Base-by-base conservation (phyloP, 2,113 vertebrate genomes). In the Isichthys henryi region DNA sequence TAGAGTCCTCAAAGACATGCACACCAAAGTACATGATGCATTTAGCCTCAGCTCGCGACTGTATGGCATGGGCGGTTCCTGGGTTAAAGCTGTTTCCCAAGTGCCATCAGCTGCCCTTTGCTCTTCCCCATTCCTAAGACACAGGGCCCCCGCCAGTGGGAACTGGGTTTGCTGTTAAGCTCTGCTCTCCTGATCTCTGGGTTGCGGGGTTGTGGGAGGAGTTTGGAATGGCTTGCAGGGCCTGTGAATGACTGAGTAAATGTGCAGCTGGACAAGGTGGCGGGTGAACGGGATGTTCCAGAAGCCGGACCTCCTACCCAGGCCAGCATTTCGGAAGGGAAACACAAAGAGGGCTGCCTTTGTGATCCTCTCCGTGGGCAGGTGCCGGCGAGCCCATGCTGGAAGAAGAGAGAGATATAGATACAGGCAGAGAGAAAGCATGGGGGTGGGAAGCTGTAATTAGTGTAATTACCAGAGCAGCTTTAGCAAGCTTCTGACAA, bases 401-500 rank as follows among this genome's bases (percentile, higher is more conserved):
- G 39, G 88, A 85, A 89, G 89, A 90, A 84, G 89, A 89, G 50
- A 84, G 89, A 88, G 87, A 27, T 90, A 92, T 90, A 91, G 52
- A 88, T 89, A 91, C 86, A 77, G 74, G 83, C 74, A 88, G 62
- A 3, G 35, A 91, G 86, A 56, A 39, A 88, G 87, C 89, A 92
- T 88, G 92, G 91, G 90, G 92, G 93, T 74, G 88, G 92, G 93
- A 93, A 92, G 90, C 92, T 90, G 91, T 93, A 95, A 95, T 96
- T 96, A 96, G 92, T 92, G 92, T 95, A 96, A 96, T 96, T 95
- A 95, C 93, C 92, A 93, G 92, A 93, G 90, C 91, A 89, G 92
- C 92, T 94, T 95, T 95, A 94, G 94, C 92, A 89, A 93, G 93
- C 91, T 94, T 94, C 93, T 95, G 95, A 95, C 95, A 95, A 96